phyloP scores from a whole-genome alignment of 1,140 invertebrate genomes.

The Microplitis demolitor region DNA sequence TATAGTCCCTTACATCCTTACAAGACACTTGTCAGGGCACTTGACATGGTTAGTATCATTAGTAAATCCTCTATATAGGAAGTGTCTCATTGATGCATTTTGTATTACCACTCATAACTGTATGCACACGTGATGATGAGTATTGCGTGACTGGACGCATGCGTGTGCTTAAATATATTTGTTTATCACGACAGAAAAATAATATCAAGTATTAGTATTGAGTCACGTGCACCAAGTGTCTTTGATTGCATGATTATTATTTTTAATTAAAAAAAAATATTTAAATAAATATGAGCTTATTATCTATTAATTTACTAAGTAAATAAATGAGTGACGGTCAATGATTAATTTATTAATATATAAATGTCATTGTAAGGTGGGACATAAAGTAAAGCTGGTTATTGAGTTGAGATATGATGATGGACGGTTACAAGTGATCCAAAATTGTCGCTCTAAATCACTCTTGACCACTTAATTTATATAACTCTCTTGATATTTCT shows the following conservation, averaged over 20 bases:
- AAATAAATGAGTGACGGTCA: neutral
- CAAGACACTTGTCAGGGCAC: too few relatives aligned
- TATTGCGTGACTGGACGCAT: neutral
- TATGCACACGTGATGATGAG: neutral
- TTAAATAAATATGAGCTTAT: neutral
- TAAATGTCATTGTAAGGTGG: neutral
- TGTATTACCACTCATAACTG: too few relatives aligned
- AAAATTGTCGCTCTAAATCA: neutral
- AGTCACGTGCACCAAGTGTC: neutral
- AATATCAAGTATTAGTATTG: neutral
- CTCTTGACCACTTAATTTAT: neutral
- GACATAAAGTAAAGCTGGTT: neutral
- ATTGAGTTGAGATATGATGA: constrained; percentile 10
- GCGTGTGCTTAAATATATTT: neutral
- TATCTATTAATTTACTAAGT: neutral
- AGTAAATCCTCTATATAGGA: neutral
- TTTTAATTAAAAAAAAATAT: neutral
- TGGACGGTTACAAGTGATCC: neutral
- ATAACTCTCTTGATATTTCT: neutral
- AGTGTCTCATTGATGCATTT: too few relatives aligned
- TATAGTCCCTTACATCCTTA: too few relatives aligned
- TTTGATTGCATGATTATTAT: too few relatives aligned
- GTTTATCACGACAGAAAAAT: neutral
- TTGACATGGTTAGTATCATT: neutral
- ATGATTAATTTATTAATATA: neutral